phyloP scores from a whole-genome alignment of 2,888 invertebrate genomes.

The Platycheirus rosarum region DNA sequence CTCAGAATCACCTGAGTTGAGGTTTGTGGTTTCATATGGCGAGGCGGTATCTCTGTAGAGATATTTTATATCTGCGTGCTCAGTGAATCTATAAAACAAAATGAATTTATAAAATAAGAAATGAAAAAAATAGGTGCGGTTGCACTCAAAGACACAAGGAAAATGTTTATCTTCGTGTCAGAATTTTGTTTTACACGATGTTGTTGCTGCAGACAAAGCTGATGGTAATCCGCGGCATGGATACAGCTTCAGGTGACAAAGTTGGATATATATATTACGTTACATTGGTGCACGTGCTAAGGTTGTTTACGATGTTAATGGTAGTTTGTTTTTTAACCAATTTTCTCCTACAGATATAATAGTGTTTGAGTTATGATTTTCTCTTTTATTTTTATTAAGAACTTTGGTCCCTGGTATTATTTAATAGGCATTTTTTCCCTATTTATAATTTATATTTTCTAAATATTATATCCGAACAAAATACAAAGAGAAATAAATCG shows the following conservation, averaged over 20 bases:
- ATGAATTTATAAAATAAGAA: conserved; percentile 7
- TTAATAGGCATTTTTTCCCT: too few species aligned
- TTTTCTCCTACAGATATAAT: neutral
- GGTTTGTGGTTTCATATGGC: neutral
- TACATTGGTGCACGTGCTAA: conserved; percentile 37
- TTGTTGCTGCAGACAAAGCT: conserved; percentile 32
- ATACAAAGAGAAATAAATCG: too few species aligned
- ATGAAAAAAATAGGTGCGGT: conserved; percentile 58
- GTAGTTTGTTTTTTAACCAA: neutral
- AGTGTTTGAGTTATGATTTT: too few species aligned
- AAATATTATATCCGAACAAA: too few species aligned
- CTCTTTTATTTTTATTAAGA: too few species aligned
- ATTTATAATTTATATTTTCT: too few species aligned
- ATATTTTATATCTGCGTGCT: conserved; percentile 54
- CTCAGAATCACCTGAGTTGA: conserved; percentile 25
- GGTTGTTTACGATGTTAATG: conserved; percentile 13
- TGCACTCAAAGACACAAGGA: conserved; percentile 17
- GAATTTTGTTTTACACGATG: conserved; percentile 59
- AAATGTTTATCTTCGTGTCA: conserved; percentile 51
- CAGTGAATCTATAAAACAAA: conserved; percentile 30
- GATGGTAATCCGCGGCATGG: conserved; percentile 48
- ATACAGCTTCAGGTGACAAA: conserved; percentile 49
- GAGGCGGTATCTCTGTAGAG: conserved; percentile 27
- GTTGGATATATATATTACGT: conserved; percentile 45
- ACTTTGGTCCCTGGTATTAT: too few species aligned